Evolutionary conservation across 2,797 vertebrate genomes (phyloP), one percentile per base, ranked within the genome.

Genomic region (Merluccius polli): DNA sequence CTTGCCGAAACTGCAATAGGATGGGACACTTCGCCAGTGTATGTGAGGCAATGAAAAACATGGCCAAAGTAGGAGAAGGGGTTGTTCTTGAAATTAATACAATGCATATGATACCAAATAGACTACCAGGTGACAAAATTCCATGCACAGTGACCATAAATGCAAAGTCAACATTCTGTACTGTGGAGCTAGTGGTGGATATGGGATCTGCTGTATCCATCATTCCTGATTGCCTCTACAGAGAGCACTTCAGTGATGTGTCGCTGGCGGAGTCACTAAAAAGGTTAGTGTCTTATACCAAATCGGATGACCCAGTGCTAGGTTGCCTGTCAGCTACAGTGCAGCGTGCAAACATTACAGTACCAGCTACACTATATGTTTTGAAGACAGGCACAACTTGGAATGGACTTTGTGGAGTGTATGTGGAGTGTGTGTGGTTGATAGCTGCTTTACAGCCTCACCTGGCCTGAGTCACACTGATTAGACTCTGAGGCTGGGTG

Each of bases 121-220:
- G 36, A 73, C 38, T 30, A 16, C 9, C 44, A 21, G 27, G 13
- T 32, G 1, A 73, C 27, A 52, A 18, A 21, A 52, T 73, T 12
- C 18, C 29, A 52, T 73, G 72, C 30, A 13, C 12, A 73, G 72
- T 73, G 72, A 73, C 41, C 30, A 31, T 73, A 32, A 73, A 73
- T 73, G 41, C n/a, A n/a, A n/a, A 73, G n/a, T 52, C 38, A 59
- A 31, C 41, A 70, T 48, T 36, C 24, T 38, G 33, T 5, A 48
- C 24, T 31, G 35, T 35, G 29, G 63, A 31, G 36, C 36, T 77
- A 31, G 52, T 73, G 21, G 76, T 77, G 29, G 71, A 77, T 44
- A 73, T 33, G 10, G 74, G 74, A 31, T 68, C 71, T 36, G 52
- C 76, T 72, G 33, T 77, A 10, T 73, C 35, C 16, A 73, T 77